Percentiles rank a stretch among this genome's conserved stretches.
Conservation (phyloP, 2,113 vertebrate species). For the Psephotus haematonotus region DNA sequence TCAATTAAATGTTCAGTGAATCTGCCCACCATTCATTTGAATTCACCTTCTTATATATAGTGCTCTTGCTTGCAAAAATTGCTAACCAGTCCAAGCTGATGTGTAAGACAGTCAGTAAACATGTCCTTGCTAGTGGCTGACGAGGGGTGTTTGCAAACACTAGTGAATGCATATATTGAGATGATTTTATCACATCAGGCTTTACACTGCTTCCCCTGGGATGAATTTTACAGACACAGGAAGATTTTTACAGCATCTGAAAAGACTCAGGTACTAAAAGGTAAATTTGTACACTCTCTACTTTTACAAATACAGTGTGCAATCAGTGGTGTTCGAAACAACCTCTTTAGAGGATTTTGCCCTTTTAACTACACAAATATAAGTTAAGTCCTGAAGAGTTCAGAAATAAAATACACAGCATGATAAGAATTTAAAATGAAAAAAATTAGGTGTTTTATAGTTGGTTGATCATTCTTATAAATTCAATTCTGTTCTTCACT, state of each 20-base stretch:
- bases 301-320: background rate
- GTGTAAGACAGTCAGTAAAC: background rate
- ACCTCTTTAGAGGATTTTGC: background rate
- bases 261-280: background rate
- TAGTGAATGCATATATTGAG: background rate
- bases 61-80: background rate
- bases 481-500: background rate
- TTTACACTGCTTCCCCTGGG: background rate
- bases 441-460: background rate
- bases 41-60: accelerated
- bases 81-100: background rate
- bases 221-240: background rate
- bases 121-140: background rate
- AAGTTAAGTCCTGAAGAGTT: background rate
- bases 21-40: background rate
- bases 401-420: background rate
- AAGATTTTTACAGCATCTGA: constrained; percentile 25
- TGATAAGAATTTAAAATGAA: background rate
- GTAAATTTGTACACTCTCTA: background rate
- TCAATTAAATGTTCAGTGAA: background rate
- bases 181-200: background rate
- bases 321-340: background rate
- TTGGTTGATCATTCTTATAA: background rate
- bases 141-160: background rate
- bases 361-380: background rate